phyloP scores from a whole-genome alignment of 2,888 invertebrate genomes.

The Cantharis rufa region DNA sequence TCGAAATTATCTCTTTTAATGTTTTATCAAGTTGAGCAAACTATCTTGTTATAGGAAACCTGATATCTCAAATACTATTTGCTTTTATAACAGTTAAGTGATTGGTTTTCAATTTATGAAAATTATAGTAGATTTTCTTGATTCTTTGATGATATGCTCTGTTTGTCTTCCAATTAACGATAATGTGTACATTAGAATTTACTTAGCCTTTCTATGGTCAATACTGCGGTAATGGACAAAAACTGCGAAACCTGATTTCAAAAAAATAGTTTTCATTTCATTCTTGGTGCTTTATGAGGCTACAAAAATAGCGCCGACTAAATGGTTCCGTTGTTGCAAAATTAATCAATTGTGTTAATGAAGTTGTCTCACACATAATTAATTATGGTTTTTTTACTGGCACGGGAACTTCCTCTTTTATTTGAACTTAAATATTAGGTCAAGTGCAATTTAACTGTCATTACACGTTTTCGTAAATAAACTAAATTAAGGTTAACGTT shows the following conservation, averaged over 20 bases:
- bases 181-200: neutral
- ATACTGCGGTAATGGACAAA: neutral
- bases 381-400: conserved; percentile 9
- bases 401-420: conserved; percentile 13
- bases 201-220: neutral
- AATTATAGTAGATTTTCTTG: neutral
- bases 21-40: neutral
- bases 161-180: neutral
- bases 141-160: neutral
- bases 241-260: neutral
- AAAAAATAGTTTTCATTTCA: neutral
- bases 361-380: conserved; percentile 2
- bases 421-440: conserved; percentile 12
- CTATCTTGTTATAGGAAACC: neutral
- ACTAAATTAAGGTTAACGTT: neutral
- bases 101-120: neutral
- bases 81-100: neutral
- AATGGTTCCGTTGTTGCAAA: neutral
- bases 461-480: neutral
- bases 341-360: conserved; percentile 5
- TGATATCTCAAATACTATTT: neutral
- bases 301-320: neutral
- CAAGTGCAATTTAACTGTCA: conserved; percentile 13
- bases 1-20: conserved; percentile 3
- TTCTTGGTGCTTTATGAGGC: neutral